A percentile compares a stretch with the other conserved stretches of the same genome.
Evolutionary conservation across 2,888 invertebrate species (phyloP).

Genomic region (Achlya flavicornis): DNA sequence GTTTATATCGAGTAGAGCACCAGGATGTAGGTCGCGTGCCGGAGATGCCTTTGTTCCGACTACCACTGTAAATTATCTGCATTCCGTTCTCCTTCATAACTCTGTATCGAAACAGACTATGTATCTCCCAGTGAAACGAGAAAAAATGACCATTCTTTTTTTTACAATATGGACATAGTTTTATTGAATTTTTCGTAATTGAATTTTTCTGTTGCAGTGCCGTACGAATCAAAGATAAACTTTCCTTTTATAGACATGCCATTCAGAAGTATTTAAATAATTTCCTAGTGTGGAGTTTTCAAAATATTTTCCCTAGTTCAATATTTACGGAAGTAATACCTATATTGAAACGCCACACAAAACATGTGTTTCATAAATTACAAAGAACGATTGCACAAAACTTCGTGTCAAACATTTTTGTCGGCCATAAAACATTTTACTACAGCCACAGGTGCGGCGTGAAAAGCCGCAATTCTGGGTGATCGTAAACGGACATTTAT

Average conservation of each 20-base stretch:
- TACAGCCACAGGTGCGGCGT: slow-evolving; percentile 70
- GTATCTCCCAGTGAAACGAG: slow-evolving; percentile 40
- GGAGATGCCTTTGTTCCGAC: slow-evolving; percentile 63
- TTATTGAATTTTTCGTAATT: slow-evolving; percentile 35
- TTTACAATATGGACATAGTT: slow-evolving; percentile 26
- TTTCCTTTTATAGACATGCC: background rate
- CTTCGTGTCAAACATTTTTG: slow-evolving; percentile 60
- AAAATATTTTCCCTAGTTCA: background rate
- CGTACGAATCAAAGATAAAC: background rate
- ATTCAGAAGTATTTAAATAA: slow-evolving; percentile 20
- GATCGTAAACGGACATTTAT: slow-evolving; percentile 63
- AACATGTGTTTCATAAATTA: slow-evolving; percentile 34
- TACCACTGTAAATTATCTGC: slow-evolving; percentile 66
- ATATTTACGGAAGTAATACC: background rate
- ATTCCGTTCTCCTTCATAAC: slow-evolving; percentile 69
- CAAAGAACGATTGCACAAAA: slow-evolving; percentile 49
- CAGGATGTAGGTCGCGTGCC: slow-evolving; percentile 66
- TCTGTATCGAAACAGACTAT: slow-evolving; percentile 56
- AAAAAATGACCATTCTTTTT: slow-evolving; percentile 35
- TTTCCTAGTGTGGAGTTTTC: background rate
- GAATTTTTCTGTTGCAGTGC: slow-evolving; percentile 17
- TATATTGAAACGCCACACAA: slow-evolving; percentile 17
- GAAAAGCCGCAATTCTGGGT: slow-evolving; percentile 58
- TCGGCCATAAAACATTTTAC: slow-evolving; percentile 69
- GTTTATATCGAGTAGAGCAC: slow-evolving; percentile 53